phyloP scores from a whole-genome alignment of 2,113 vertebrate species.

The Triplophysa tibetana region DNA sequence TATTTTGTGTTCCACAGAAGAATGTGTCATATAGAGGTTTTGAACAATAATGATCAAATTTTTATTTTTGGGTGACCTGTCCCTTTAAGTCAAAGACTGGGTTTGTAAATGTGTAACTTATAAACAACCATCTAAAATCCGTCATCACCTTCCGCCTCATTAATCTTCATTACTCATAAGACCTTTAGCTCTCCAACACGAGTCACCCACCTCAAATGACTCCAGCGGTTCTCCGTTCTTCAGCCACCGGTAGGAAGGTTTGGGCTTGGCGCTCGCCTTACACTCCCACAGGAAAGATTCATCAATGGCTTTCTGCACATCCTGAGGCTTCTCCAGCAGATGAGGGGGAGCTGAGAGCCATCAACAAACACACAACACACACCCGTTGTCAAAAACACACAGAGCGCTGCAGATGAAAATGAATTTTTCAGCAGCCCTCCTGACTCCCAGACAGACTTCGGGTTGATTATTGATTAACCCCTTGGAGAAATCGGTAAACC shows the following conservation, averaged over 20 bases:
- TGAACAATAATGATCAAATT: too few species aligned
- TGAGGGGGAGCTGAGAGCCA: slow-evolving; percentile 81
- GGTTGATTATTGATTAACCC: slow-evolving; percentile 40
- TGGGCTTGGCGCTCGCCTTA: slow-evolving; percentile 87
- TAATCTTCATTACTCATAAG: not conserved
- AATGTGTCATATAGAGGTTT: too few species aligned
- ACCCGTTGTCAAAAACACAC: slow-evolving; percentile 5
- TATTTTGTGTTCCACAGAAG: too few species aligned
- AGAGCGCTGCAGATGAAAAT: slow-evolving; percentile 28
- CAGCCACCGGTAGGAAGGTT: slow-evolving; percentile 89
- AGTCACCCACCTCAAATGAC: slow-evolving; percentile 67
- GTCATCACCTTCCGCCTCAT: not conserved
- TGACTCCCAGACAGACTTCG: slow-evolving; percentile 15
- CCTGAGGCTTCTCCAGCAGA: slow-evolving; percentile 83
- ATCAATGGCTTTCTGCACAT: slow-evolving; percentile 83
- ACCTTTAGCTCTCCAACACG: too few species aligned
- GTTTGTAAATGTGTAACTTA: too few species aligned
- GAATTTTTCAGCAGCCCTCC: slow-evolving; percentile 30
- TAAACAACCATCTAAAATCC: too few species aligned
- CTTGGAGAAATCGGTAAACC: slow-evolving; percentile 44
- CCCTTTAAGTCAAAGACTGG: too few species aligned
- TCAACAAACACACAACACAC: slow-evolving; percentile 32
- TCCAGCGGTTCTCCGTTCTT: slow-evolving; percentile 86
- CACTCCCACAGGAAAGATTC: slow-evolving; percentile 90
- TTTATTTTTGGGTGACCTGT: too few species aligned